Percentiles rank a stretch among this genome's conserved stretches.
Evolutionary conservation across 2,113 vertebrate genomes (phyloP).

Genomic region (Seriola rivoliana): DNA sequence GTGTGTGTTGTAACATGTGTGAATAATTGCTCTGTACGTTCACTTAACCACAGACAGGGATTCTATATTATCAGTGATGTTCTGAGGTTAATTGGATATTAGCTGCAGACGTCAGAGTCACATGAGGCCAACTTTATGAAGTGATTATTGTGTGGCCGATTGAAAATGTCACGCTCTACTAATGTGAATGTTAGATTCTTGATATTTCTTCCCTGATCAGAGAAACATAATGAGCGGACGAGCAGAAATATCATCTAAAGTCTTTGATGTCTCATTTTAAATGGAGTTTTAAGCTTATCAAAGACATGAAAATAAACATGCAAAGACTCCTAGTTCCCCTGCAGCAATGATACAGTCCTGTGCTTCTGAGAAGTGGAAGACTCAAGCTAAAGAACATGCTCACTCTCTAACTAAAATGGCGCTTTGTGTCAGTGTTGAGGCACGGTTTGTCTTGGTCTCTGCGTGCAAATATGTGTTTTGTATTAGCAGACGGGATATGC

Average conservation of each 20-base stretch:
- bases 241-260: neutral
- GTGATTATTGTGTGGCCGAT: constrained; percentile 36
- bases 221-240: neutral
- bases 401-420: constrained; percentile 20
- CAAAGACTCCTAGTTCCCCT: neutral
- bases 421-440: constrained; percentile 47
- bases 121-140: constrained; percentile 46
- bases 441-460: neutral
- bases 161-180: constrained; percentile 44
- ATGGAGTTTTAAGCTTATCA: constrained; percentile 2
- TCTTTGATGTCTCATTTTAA: constrained; percentile 32
- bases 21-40: constrained; percentile 23
- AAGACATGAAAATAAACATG: neutral
- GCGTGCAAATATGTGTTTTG: constrained; percentile 58
- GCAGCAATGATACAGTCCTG: neutral
- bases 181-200: constrained; percentile 43
- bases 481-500: constrained; percentile 58
- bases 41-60: constrained; percentile 33
- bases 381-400: neutral
- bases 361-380: neutral
- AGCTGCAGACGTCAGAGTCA: constrained; percentile 46
- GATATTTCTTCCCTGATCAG: constrained; percentile 33
- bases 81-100: constrained; percentile 66
- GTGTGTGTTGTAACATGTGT: neutral
- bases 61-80: constrained; percentile 45